Percentiles rank a stretch among this genome's conserved stretches.
phyloP scores from a whole-genome alignment of 2,888 invertebrate genomes.

The Salpingus planirostris region DNA sequence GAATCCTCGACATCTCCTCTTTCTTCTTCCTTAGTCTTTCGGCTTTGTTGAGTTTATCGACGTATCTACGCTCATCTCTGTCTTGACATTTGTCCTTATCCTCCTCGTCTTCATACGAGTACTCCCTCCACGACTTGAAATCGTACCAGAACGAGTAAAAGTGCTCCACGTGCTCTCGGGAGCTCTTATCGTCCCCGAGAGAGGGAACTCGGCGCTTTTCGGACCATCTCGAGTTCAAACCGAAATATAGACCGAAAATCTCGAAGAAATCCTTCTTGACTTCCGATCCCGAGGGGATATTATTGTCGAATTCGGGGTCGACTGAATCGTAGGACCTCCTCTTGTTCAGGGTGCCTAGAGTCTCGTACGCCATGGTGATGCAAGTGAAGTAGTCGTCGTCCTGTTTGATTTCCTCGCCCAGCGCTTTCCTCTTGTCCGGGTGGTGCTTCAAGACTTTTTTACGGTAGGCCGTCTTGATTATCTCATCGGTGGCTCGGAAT shows the following conservation, averaged over 20 bases:
- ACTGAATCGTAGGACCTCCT: constrained; percentile 93
- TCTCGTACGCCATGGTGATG: constrained; percentile 96
- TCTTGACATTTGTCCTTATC: constrained; percentile 97
- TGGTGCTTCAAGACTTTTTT: constrained; percentile 90
- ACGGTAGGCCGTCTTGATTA: constrained; percentile 89
- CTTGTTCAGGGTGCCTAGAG: constrained; percentile 68
- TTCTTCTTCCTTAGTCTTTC: constrained; percentile 90
- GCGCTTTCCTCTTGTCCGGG: constrained; percentile 93
- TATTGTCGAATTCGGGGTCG: constrained; percentile 89
- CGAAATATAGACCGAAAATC: constrained; percentile 58
- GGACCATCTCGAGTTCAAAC: constrained; percentile 84
- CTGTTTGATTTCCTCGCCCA: constrained; percentile 76
- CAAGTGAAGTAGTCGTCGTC: constrained; percentile 98
- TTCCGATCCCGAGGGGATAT: constrained; percentile 66
- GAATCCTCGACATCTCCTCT: constrained; percentile 90
- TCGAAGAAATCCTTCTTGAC: constrained; percentile 75
- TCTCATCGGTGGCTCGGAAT: constrained; percentile 80
- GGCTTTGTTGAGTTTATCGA: constrained; percentile 95
- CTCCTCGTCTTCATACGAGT: constrained; percentile 96
- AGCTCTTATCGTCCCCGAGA: constrained; percentile 64
- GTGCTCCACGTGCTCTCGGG: constrained; percentile 76
- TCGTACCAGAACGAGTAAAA: constrained; percentile 99
- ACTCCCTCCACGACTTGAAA: constrained; percentile 98
- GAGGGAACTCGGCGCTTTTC: constrained; percentile 76
- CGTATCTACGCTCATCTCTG: constrained; percentile 89